Base-by-base conservation (phyloP, 1,140 invertebrate species). In the Drosophila kepulauana region DNA sequence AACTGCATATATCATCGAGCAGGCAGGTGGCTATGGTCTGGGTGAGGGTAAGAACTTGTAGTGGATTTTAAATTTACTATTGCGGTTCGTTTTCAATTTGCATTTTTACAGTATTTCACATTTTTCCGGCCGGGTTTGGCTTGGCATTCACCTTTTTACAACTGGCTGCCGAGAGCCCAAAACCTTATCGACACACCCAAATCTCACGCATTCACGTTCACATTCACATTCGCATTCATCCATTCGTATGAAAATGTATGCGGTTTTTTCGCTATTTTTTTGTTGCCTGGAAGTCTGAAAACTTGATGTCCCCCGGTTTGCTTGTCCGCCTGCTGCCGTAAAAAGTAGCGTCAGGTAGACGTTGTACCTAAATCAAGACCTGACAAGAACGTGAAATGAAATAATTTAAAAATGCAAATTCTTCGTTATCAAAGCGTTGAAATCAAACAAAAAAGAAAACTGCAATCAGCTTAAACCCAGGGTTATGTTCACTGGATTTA, bases 321-420 rank as follows among this genome's bases (percentile, higher is more conserved):
- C 33, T 49, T 16, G 35, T 45, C 20, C 33, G 48, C n/a, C 25
- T n/a, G 16, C 20, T 28, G 28, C 16, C 3, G 35, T 8, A 43
- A 20, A 43, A 10, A 35, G 62, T 64, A 43, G 51, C 49, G 30
- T 61, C 76, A 82, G 75, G 80, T 85, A 81, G 73, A 85, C 51
- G 54, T 58, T 78, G 49, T 71, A 85, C 81, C 81, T 85, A 81
- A 85, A 85, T 85, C 81, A 85, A 77, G 81, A 74, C 41, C 78
- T 85, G 81, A 81, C 81, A 85, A 85, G 81, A 61, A 85, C 82
- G 81, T 85, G 78, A 85, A 85, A 85, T 85, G 81, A 85, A 85
- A 85, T 85, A 81, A 85, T 85, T 85, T 85, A 78, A 85, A 85
- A 85, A 85, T 86, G 82, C 74, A 81, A 85, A 85, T 86, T 78